Base-by-base conservation (phyloP, 2,888 invertebrate species). In the Podabrus alpinus region DNA sequence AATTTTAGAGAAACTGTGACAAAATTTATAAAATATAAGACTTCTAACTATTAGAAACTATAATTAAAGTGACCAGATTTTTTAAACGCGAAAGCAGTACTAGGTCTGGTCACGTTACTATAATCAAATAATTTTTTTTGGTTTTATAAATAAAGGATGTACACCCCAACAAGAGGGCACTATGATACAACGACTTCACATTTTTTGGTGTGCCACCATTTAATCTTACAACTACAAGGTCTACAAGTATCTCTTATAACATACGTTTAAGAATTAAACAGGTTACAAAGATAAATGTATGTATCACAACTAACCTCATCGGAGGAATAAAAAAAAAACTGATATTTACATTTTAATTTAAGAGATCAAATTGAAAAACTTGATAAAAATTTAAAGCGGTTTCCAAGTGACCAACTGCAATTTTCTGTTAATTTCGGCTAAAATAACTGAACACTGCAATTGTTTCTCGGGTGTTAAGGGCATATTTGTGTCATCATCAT, bases 391-490 rank as follows among this genome's bases (percentile, higher is more conserved):
- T 80, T 83, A 83, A 17, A 80, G 79, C 21, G 93, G 93, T 78
- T 92, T 93, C 94, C 94, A 94, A 0, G 92, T 92, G 21, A 94
- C 93, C 1, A 91, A 88, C 19, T 90, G 88, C 89, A 95, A 92
- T 87, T 95, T 95, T 73, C 94, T 89, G 85, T 95, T 95, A 72
- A 95, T 90, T 87, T 95, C 95, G 16, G 92, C 91, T 29, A 95
- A 88, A 78, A 95, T 94, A 15, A 95, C 89, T 7, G 91, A 89
- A 85, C 94, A 94, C 25, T 94, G 92, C 13, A 92, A 89, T 61
- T 93, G 90, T 84, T 94, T 94, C 69, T 94, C 92, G 13, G 90
- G 88, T 9, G 91, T 88, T 69, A 88, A 80, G 78, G 83, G 85
- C 25, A 83, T 83, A 71, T 86, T 83, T 13, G 85, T 74, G 73